Percentiles rank a stretch among this genome's conserved stretches.
These are phyloP conservation scores for Pollachius pollachius DNA, from an alignment of 2,113 vertebrate species.

Conservation along the genomic window DNA sequence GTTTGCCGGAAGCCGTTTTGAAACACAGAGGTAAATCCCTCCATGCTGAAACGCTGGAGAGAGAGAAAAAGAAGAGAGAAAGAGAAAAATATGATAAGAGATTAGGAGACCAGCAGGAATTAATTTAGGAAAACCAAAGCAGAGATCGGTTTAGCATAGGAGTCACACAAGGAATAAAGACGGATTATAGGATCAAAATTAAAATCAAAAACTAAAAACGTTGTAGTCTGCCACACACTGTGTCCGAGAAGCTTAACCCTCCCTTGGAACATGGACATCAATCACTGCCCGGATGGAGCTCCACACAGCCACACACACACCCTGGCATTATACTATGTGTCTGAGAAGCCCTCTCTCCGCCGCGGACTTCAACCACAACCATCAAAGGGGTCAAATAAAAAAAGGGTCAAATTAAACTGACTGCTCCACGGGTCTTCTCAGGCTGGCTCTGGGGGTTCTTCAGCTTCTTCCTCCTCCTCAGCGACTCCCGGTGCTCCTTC, in stretches of 20 bases:
- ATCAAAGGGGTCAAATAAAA: no score
- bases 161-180: not conserved
- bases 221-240: no score
- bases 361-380: no score
- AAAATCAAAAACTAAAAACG: not conserved
- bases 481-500: constrained; percentile 87
- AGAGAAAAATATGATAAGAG: constrained; percentile 11
- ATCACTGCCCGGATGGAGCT: no score
- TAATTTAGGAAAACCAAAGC: not conserved
- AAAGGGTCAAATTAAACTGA: constrained; percentile 37
- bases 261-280: no score
- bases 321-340: no score
- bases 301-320: no score
- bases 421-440: constrained; percentile 77
- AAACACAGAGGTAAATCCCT: constrained; percentile 95
- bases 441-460: constrained; percentile 81
- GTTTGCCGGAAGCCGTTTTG: constrained; percentile 98
- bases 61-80: constrained; percentile 51
- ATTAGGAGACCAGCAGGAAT: not conserved
- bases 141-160: not conserved
- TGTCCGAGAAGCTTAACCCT: no score
- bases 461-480: constrained; percentile 90
- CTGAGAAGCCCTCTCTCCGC: no score
- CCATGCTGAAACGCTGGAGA: constrained; percentile 96
- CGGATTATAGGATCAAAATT: not conserved